Evolutionary conservation across 2,888 invertebrate species (phyloP), one percentile per base, ranked within the genome.

Genomic region (Aspidapion aeneum): DNA sequence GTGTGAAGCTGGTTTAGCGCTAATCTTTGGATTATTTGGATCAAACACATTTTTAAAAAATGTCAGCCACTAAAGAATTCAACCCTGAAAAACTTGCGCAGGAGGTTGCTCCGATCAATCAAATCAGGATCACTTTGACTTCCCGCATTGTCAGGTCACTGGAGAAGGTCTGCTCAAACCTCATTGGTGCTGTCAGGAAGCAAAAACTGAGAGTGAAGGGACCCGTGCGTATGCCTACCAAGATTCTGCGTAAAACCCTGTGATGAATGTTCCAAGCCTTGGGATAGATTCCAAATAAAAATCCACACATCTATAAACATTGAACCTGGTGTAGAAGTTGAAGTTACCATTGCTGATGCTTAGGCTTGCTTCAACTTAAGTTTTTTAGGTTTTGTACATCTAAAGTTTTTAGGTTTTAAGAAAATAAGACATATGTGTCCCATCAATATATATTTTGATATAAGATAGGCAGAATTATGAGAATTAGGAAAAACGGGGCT

Each of bases 241-340:
- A 99, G 84, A 88, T 90, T 69, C 87, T 99, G 63, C 91, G 98
- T 75, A 99, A 99, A 81, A 99, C 99, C 99, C 77, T 99, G 99
- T 79, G 99, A 99, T 86, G 99, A 99, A 82, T 99, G 99, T 83
- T 98, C 98, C 70, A 99, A 99, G 83, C 99, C 99, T 57, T 99
- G 99, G 99, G 98, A 99, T 21, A 65, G 67, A 61, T 82, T 78
- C 73, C 88, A 92, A 83, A 98, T 99, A 98, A 86, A 98, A 71
- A 98, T 99, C 76, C 98, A 99, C 83, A 99, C 98, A 48, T 96
- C 96, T 62, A 98, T 99, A 83, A 96, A 94, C 80, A 97, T 99
- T 74, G 98, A 99, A 83, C 98, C 99, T 20, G 99, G 98, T 79
- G 99, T 99, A 80, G 98, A 98, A 81, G 98, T 99, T 67, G 98